Base-by-base conservation (phyloP, 2,797 vertebrate species). In the Eidolon dupreanum region DNA sequence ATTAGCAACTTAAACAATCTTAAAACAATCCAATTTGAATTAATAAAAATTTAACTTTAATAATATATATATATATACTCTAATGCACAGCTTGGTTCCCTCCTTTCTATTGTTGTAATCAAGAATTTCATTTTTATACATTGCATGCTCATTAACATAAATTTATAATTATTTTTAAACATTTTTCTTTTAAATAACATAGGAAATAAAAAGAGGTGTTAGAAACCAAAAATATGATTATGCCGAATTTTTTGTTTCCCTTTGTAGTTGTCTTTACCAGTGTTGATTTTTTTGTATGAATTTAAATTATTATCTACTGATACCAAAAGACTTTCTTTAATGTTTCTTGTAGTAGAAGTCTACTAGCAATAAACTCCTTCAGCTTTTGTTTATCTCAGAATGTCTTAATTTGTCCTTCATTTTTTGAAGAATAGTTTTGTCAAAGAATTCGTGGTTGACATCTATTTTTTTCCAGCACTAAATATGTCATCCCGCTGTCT, bases 341-440 rank as follows among this genome's bases (percentile, higher is more conserved):
- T 12, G 33, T 77, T 68, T 92, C 28, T 91, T 7, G 53, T 85
- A 51, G 4, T 3, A 5, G 38, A 88, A 91, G 3, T 61, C 31
- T 88, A 61, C 28, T 75, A 85, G 61, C 33, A 92, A 73, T 10
- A 92, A 61, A 61, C 38, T 68, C 46, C 26, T 15, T 93, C n/a
- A 65, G 7, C 20, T 88, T 90, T 92, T 74, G 12, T 77, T 63
- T 86, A 36, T 77, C 15, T 55, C 57, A 89, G 33, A 83, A n/a
- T 91, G 17, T 74, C 41, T 63, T 91, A 70, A 77, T 90, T 95
- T 89, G n/a, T 63, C 31, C 51, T 93, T 89, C 17, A 57, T 78
- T 86, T 96, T 96, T 88, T 88, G 26, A 95, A 92, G 63, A 90
- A 89, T 51, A 26, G 12, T 87, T 93, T 96, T 43, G 12, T 33